Evolutionary conservation across 2,797 vertebrate species (phyloP).

Genomic region (Podargus strigoides): DNA sequence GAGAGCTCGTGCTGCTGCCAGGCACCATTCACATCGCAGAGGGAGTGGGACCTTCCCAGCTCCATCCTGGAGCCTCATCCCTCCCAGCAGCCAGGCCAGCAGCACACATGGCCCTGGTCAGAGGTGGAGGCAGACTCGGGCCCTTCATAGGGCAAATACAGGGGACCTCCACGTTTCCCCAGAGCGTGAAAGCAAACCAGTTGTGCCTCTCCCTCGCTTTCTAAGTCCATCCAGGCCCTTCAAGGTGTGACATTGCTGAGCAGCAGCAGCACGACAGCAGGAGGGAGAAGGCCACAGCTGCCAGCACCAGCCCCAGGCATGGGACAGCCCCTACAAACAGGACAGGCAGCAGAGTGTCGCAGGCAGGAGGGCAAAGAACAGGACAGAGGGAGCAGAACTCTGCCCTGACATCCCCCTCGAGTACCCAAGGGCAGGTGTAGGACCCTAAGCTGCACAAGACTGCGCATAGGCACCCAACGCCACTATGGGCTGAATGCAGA

Average conservation of each 20-base stretch:
- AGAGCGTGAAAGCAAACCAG: rapidly evolving
- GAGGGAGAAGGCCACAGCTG: background rate
- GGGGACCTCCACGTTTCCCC: rapidly evolving
- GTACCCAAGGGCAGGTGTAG: background rate
- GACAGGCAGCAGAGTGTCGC: background rate
- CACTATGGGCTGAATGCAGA: background rate
- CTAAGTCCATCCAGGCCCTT: background rate
- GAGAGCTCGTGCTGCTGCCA: background rate
- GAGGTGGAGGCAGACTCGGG: background rate
- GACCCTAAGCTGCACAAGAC: rapidly evolving
- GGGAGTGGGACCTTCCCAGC: rapidly evolving
- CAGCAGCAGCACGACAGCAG: background rate
- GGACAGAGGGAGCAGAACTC: background rate
- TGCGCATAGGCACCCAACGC: background rate
- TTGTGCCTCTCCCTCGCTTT: background rate
- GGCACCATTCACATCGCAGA: rapidly evolving
- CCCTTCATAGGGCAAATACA: background rate
- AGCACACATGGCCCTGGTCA: rapidly evolving
- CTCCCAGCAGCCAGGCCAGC: background rate
- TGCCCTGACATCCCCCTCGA: background rate
- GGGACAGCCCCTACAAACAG: background rate
- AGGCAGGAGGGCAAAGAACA: background rate
- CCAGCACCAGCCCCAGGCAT: background rate
- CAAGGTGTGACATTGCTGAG: background rate
- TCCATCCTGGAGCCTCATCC: background rate